These are phyloP conservation scores for Epizoanthus ramosus DNA, from an alignment of 92 coral and sea anemone species.

Conservation along the genomic window DNA sequence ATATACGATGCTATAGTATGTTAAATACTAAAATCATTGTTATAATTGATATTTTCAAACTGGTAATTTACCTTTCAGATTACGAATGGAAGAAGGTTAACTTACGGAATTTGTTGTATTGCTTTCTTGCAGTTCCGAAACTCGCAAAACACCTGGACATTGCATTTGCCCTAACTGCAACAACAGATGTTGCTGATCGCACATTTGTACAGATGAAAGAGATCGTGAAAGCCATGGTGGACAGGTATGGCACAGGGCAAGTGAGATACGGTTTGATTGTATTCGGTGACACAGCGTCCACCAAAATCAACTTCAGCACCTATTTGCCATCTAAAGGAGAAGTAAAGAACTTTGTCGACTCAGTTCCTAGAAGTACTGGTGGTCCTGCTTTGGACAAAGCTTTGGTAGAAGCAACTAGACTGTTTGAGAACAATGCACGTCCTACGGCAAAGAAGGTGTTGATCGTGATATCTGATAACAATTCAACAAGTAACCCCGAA, in stretches of 20 bases:
- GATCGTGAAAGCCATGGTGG: slow-evolving; percentile 47
- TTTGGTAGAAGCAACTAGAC: slow-evolving; percentile 44
- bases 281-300: slow-evolving; percentile 42
- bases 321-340: slow-evolving; percentile 30
- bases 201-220: slow-evolving; percentile 47
- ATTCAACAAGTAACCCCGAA: slow-evolving; percentile 6
- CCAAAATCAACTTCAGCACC: slow-evolving; percentile 27
- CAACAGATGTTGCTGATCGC: slow-evolving; percentile 20
- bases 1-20: no score
- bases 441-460: slow-evolving; percentile 44
- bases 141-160: slow-evolving; percentile 23
- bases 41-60: no score
- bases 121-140: neutral
- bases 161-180: slow-evolving; percentile 23
- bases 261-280: slow-evolving; percentile 52
- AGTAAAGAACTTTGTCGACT: slow-evolving; percentile 43
- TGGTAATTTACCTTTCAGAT: no score
- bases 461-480: slow-evolving; percentile 46
- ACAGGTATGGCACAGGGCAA: slow-evolving; percentile 48
- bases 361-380: slow-evolving; percentile 38
- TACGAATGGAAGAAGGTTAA: neutral
- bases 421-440: slow-evolving; percentile 45
- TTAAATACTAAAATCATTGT: no score
- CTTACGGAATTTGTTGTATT: neutral
- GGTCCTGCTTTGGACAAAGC: slow-evolving; percentile 43